These are phyloP conservation scores for Nemapogon koenigi DNA, from an alignment of 2,888 invertebrate species.

Conservation along the genomic window DNA sequence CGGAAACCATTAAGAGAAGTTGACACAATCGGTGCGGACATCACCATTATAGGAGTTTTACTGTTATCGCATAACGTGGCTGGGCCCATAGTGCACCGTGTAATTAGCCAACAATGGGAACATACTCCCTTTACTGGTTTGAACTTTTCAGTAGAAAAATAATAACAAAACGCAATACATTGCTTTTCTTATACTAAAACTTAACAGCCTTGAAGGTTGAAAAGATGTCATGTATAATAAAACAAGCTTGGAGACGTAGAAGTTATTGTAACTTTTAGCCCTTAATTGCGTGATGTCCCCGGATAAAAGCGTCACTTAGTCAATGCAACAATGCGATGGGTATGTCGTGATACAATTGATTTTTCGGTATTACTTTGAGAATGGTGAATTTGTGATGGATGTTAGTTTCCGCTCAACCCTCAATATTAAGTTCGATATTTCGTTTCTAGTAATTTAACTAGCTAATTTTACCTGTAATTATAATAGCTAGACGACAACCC, in stretches of 20 bases:
- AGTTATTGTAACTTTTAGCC: slow-evolving; percentile 13
- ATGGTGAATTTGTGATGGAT: background rate
- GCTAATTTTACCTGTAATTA: too few species aligned
- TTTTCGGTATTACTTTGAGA: slow-evolving; percentile 23
- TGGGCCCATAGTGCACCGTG: slow-evolving; percentile 30
- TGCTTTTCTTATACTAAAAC: too few species aligned
- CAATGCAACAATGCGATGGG: slow-evolving; percentile 38
- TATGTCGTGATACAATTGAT: slow-evolving; percentile 37
- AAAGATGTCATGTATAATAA: too few species aligned
- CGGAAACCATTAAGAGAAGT: slow-evolving; percentile 41
- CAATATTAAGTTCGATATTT: too few species aligned
- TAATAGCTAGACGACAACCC: too few species aligned
- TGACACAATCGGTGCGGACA: slow-evolving; percentile 39
- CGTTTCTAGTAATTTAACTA: too few species aligned
- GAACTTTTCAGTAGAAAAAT: too few species aligned
- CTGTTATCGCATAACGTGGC: slow-evolving; percentile 56
- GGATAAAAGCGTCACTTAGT: slow-evolving; percentile 34
- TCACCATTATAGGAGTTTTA: slow-evolving; percentile 51
- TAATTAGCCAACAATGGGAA: slow-evolving; percentile 49
- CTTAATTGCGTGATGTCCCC: slow-evolving; percentile 27
- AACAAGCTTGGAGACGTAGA: too few species aligned
- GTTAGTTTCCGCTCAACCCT: background rate
- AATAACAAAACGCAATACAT: too few species aligned
- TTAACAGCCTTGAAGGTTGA: too few species aligned
- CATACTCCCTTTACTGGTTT: too few species aligned